These are phyloP conservation scores for Stercorarius parasiticus DNA, from an alignment of 2,113 vertebrate species.

Conservation along the genomic window DNA sequence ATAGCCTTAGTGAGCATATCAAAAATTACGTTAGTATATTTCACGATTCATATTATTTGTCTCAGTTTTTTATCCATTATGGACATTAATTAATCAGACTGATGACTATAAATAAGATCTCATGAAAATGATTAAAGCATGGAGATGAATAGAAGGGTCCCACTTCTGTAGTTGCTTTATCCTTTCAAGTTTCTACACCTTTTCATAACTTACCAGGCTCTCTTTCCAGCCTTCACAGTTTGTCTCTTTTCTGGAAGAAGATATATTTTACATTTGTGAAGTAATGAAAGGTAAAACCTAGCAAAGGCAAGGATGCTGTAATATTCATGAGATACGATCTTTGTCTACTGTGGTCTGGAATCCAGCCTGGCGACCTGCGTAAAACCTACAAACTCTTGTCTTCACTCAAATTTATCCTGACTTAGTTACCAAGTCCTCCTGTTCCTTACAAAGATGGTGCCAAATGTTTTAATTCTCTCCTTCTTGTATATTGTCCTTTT, in stretches of 20 bases:
- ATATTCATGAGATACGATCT: neutral
- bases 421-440: neutral
- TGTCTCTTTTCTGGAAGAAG: neutral
- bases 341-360: neutral
- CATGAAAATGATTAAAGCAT: neutral
- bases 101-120: neutral
- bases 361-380: neutral
- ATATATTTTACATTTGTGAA: neutral
- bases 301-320: neutral
- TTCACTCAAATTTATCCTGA: neutral
- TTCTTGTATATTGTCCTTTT: neutral
- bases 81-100: neutral
- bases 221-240: neutral
- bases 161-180: neutral
- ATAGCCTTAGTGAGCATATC: neutral
- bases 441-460: neutral
- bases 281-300: neutral
- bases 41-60: neutral
- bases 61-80: neutral
- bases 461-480: neutral
- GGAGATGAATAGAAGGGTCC: neutral
- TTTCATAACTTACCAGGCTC: neutral
- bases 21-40: neutral
- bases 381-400: neutral
- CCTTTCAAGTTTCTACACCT: neutral